phyloP scores from a whole-genome alignment of 2,113 vertebrate genomes.

The Phylloscopus trochiloides region DNA sequence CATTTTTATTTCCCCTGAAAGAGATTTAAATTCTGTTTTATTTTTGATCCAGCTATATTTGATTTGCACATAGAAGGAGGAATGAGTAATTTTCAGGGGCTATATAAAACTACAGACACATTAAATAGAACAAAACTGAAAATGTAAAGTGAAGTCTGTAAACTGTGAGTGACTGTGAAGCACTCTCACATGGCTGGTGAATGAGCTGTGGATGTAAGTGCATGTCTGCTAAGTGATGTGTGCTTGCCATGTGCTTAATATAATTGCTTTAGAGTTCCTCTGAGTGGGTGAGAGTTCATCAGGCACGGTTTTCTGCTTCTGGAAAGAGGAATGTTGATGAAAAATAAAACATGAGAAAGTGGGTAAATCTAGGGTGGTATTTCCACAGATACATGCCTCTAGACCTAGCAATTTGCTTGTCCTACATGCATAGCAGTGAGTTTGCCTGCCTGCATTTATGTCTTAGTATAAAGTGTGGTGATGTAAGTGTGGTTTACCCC shows the following conservation, averaged over 20 bases:
- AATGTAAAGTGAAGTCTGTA: not conserved
- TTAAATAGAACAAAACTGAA: not conserved
- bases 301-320: not conserved
- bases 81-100: not conserved
- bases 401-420: not conserved
- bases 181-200: not conserved
- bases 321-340: not conserved
- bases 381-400: not conserved
- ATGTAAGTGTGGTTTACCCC: not conserved
- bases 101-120: not conserved
- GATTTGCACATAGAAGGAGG: not conserved
- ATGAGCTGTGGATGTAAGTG: not conserved
- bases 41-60: not conserved
- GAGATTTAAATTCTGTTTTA: not conserved
- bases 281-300: not conserved
- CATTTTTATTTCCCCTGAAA: not conserved
- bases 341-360: not conserved
- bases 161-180: not conserved
- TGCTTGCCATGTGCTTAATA: not conserved
- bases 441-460: not conserved
- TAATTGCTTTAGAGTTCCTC: not conserved
- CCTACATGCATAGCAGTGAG: accelerated
- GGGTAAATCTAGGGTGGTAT: not conserved
- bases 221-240: not conserved
- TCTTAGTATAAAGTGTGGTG: not conserved